Conservation (phyloP, 2,797 vertebrate genomes). For the Rhynchonycteris naso region DNA sequence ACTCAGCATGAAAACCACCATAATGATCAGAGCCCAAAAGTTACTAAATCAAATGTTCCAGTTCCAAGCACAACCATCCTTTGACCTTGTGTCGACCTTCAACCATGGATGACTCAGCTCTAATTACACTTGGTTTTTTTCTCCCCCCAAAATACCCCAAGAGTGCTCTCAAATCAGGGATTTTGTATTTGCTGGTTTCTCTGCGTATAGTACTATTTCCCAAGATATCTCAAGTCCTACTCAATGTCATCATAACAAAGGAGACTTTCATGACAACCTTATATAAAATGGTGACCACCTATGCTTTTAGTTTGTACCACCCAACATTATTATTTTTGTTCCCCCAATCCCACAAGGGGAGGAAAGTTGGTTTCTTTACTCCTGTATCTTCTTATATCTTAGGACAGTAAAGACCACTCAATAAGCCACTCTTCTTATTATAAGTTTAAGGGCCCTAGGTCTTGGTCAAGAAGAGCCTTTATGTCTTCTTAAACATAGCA, state of each 20-base stretch:
- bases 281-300: not conserved
- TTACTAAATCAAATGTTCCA: not conserved
- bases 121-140: accelerated
- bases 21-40: not conserved
- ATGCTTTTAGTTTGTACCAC: not conserved
- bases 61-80: not conserved
- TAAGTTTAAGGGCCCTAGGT: not conserved
- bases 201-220: not conserved
- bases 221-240: not conserved
- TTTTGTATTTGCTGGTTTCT: not conserved
- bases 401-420: not conserved
- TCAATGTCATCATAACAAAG: not conserved
- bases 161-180: not conserved
- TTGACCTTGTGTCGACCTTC: not conserved
- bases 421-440: not conserved
- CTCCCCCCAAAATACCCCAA: not conserved
- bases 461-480: not conserved
- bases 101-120: not conserved
- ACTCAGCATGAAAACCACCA: not conserved
- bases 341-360: accelerated
- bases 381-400: not conserved
- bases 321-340: not conserved
- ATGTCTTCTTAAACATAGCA: not conserved
- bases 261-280: not conserved
- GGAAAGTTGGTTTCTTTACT: not conserved